phyloP scores from a whole-genome alignment of 2,113 vertebrate genomes.

The Larimichthys crocea region DNA sequence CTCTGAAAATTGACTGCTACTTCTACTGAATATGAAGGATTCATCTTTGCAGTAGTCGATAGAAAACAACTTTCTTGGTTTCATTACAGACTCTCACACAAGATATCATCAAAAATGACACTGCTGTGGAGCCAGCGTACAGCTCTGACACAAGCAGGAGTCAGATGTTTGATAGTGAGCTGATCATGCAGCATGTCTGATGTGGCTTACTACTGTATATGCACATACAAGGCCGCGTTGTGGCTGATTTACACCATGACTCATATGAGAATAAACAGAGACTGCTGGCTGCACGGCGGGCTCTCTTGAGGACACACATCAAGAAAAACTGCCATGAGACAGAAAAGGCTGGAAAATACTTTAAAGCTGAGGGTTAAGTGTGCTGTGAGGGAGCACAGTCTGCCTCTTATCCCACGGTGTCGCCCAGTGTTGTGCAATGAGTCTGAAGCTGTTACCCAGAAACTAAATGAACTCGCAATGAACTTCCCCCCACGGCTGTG shows the following conservation, averaged over 20 bases:
- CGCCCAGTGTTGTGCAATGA: slow-evolving; percentile 35
- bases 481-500: slow-evolving; percentile 51
- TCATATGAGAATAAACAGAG: slow-evolving; percentile 62
- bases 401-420: slow-evolving; percentile 43
- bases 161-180: slow-evolving; percentile 20
- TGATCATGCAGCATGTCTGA: background rate
- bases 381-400: slow-evolving; percentile 35
- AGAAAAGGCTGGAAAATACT: slow-evolving; percentile 15
- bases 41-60: background rate
- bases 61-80: background rate
- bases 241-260: slow-evolving; percentile 45
- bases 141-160: background rate
- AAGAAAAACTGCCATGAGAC: slow-evolving; percentile 11
- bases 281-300: slow-evolving; percentile 9
- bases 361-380: background rate
- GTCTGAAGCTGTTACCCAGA: slow-evolving; percentile 69
- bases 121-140: background rate
- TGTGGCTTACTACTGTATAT: background rate
- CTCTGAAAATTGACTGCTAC: background rate
- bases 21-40: background rate
- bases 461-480: slow-evolving; percentile 65
- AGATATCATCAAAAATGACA: background rate
- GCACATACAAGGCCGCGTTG: slow-evolving; percentile 49
- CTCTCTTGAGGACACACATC: background rate
- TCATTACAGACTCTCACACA: background rate